Evolutionary conservation across 2,113 vertebrate species (phyloP), one percentile per base, ranked within the genome.

Genomic region (Clarias batrachus): DNA sequence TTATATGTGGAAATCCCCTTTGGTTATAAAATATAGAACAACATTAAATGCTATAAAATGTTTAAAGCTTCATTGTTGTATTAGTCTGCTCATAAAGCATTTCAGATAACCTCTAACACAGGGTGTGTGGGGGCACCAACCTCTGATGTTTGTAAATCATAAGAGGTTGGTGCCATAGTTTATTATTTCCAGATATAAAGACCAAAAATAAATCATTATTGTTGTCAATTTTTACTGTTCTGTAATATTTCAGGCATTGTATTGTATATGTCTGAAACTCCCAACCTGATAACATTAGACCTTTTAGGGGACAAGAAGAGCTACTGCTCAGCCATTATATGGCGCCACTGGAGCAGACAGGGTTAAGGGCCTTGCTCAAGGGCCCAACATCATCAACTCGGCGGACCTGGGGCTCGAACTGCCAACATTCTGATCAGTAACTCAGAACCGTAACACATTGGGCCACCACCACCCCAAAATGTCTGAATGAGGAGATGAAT

Each of bases 1-100:
- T 80, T 33, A 33, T 6, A 57, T 19, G 57, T 81, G 65, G 85
- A 86, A 81, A 70, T 73, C 48, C 78, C 85, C 54, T 21, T 48
- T 5, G 37, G n/a, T 59, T 73, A 41, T 9, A 76, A 10, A 4
- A 8, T 48, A 8, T 48, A 48, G 8, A 60, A 21, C 56, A 23
- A 33, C 23, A 37, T 71, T 25, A 37, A 21, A 25, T 7, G 3
- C 84, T 81, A 86, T 80, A 14, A 52, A 68, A 81, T 71, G 10
- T 81, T n/a, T 37, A 73, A 33, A 57, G n/a, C n/a, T 70, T 83
- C 37, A 66, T 33, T 2, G 0, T 83, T 33, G 8, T 21, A 33
- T 17, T 4, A 54, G 25, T 82, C 25, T 80, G 14, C 56, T 65
- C 17, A 3, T 54, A 66, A 30, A 56, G 16, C 84, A 85, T 23